Base-by-base conservation (phyloP, 2,888 invertebrate species). In the Rhingia campestris region DNA sequence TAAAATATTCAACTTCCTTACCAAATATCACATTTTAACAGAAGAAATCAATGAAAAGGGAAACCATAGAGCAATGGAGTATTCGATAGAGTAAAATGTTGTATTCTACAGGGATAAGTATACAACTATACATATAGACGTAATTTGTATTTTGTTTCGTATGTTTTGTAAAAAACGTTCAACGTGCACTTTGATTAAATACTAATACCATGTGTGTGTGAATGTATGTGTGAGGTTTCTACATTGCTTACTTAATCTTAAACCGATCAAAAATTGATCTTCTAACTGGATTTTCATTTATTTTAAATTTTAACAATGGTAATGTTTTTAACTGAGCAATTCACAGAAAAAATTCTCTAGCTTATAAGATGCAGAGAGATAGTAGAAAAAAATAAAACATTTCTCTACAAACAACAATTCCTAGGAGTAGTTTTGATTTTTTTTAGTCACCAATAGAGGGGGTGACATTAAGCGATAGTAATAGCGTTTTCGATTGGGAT, bases 21-120 rank as follows among this genome's bases (percentile, higher is more conserved):
- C 43, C 59, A 74, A 75, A 84, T 84, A 84, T 84, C 84, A 84
- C 84, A 84, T 84, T 84, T 84, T 37, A 84, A 82, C 67, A 67
- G 30, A 80, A 64, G 14, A 54, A 22, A 70, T 6, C 56, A 37
- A 41, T 6, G 33, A 61, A 61, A 30, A 67, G 12, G 33, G 61
- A 54, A 63, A 53, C 10, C 4, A 12, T 3, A 61, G 35, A 53
- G 6, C 0, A 63, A 63, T 10, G 53, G 9, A 51, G 35, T 49
- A 49, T 58, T 30, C 56, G 14, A 75, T 56, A 58, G 54, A 75
- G n/a, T 53, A 14, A 58, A 41, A 49, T 32, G 0, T 6, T 10
- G 9, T 30, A 14, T 6, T 32, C 10, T 10, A 39, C 6, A 9
- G 1, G 10, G 7, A 39, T 39, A 39, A 6, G 39, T 53, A 7